Evolutionary conservation across 1,140 invertebrate species (phyloP).

Genomic region (Drosophila santomea): DNA sequence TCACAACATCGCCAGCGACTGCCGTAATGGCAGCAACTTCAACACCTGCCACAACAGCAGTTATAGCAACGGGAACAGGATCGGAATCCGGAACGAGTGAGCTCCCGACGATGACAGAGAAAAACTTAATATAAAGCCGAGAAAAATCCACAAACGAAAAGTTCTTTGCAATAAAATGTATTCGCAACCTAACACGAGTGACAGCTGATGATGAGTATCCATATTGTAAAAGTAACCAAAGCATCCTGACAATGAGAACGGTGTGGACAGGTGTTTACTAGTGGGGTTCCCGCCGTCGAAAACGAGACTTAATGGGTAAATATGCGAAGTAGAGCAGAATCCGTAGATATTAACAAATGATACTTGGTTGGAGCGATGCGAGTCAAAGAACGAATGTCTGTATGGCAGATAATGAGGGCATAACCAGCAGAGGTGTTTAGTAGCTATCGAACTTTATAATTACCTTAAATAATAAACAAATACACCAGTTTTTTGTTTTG

Average conservation of each 20-base stretch:
- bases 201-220: conserved; percentile 54
- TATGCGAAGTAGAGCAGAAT: conserved; percentile 23
- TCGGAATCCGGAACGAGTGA: conserved; percentile 42
- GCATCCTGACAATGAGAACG: conserved; percentile 49
- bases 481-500: background rate
- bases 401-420: conserved; percentile 1
- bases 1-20: conserved; percentile 6
- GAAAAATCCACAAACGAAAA: conserved; percentile 29
- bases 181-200: conserved; percentile 40
- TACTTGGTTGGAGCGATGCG: conserved; percentile 2
- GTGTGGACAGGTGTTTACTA: conserved; percentile 45
- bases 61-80: conserved; percentile 41
- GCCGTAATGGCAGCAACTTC: conserved; percentile 11
- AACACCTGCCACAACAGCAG: conserved; percentile 20
- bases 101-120: conserved; percentile 55
- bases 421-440: conserved; percentile 41
- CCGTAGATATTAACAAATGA: conserved; percentile 60
- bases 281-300: conserved; percentile 47
- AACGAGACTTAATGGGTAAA: conserved; percentile 68
- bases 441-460: conserved; percentile 51
- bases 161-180: conserved; percentile 55
- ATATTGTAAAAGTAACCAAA: conserved; percentile 51
- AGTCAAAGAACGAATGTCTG: conserved; percentile 8
- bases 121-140: conserved; percentile 64
- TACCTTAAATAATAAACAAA: conserved; percentile 40